Evolutionary conservation across 2,888 invertebrate species (phyloP), one percentile per base, ranked within the genome.

Genomic region (Metellina segmentata): DNA sequence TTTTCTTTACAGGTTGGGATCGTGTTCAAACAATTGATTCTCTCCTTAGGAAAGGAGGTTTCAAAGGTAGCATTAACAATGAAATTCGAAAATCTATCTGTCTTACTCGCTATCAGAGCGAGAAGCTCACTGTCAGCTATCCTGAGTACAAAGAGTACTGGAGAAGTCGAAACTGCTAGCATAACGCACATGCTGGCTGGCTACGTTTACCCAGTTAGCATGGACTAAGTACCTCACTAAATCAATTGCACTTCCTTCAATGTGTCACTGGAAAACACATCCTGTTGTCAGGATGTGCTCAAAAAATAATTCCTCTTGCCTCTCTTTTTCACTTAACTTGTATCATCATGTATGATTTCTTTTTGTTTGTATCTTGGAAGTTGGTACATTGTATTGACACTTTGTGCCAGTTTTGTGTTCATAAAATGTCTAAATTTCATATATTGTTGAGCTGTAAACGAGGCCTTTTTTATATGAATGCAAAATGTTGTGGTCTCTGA

Each of bases 11-110:
- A 99, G 99, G 99, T 94, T 99, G 99, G 99, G 98, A 99, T 96
- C 98, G 98, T 95, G 96, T 98, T 93, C 98, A 99, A 96, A 99
- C 99, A 51, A 98, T 99, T 94, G 99, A 99, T 96, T 98, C 99
- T 71, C 96, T 99, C 93, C 96, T 99, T 93, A 97, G 99, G 94
- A 99, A 99, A 96, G 99, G 99, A 93, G 99, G 99, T 78, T 99
- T 97, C 96, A 98, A 98, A 95, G 98, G 94, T 19, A 81, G 96
- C 86, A 98, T 99, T 93, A 98, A 98, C 19, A 96, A 97, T 53
- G 98, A 98, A 89, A 96, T 97, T 94, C 96, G 99, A 90, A 97
- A 97, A 94, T 97, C 97, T 95, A 97, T 99, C 95, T 98, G 98
- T 95, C 96, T 99, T 94, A 99, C 98, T 88, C 97, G 99, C 94